Evolutionary conservation across 2,888 invertebrate species (phyloP).

Genomic region (Poecilobothrus nobilitatus): DNA sequence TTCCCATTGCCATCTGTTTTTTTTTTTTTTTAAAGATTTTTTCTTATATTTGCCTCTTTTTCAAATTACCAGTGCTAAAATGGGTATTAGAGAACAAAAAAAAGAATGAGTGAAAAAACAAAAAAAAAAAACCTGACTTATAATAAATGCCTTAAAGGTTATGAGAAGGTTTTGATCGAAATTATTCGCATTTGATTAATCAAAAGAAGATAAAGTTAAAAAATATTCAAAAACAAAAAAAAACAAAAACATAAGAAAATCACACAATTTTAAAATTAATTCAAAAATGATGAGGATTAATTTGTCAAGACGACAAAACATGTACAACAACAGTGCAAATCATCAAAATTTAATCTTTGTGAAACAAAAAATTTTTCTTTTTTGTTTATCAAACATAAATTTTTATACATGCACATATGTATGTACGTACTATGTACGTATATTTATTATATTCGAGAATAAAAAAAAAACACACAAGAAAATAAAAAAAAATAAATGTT

Average conservation of each 20-base stretch:
- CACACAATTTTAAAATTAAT: conserved; percentile 36
- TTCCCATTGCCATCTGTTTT: not conserved
- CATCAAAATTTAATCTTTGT: not conserved
- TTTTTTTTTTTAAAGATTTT: too few relatives aligned
- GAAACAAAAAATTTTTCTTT: not conserved
- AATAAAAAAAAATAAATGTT: too few relatives aligned
- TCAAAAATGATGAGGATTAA: conserved; percentile 40
- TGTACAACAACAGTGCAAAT: not conserved
- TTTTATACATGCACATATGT: too few relatives aligned
- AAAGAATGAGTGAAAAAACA: too few relatives aligned
- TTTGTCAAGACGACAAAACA: conserved; percentile 31
- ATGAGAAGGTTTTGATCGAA: not conserved
- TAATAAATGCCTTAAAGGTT: not conserved
- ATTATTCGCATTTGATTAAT: conserved; percentile 6
- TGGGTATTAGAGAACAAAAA: too few relatives aligned
- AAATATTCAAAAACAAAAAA: not conserved
- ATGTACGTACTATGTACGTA: too few relatives aligned
- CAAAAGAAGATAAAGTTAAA: not conserved
- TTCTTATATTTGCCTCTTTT: too few relatives aligned
- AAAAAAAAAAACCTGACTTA: not conserved
- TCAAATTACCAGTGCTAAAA: too few relatives aligned
- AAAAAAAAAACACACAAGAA: not conserved
- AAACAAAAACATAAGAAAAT: not conserved
- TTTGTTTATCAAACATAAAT: not conserved
- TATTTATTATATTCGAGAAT: too few relatives aligned